Evolutionary conservation across 2,797 vertebrate species (phyloP).

Genomic region (Glossophaga mutica): DNA sequence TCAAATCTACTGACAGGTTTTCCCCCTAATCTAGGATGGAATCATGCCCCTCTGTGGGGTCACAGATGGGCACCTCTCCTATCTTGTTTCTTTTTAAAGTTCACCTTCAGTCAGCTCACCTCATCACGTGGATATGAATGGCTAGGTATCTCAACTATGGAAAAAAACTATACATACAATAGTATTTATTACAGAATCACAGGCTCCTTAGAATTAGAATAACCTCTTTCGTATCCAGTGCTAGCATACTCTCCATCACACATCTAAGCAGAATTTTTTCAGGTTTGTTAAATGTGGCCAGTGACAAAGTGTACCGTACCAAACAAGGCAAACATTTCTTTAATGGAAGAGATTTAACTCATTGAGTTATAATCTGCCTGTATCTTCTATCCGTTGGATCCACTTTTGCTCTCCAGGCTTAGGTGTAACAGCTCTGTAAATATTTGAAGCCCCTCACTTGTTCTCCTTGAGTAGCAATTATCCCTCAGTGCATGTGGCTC

Average conservation of each 20-base stretch:
- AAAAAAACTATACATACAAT: not conserved
- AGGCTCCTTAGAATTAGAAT: not conserved
- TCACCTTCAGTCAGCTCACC: not conserved
- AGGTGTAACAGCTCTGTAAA: not conserved
- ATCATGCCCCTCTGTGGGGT: not conserved
- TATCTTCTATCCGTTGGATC: not conserved
- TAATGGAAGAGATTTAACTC: not conserved
- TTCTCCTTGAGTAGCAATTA: not conserved
- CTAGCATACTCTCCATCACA: not conserved
- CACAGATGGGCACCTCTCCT: not conserved
- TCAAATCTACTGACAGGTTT: not conserved
- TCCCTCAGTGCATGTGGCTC: not conserved
- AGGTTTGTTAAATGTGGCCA: not conserved
- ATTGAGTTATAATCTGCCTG: not conserved
- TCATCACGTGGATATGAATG: accelerated
- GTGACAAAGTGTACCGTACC: not conserved
- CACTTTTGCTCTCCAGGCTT: not conserved
- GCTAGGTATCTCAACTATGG: not conserved
- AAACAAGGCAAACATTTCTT: not conserved
- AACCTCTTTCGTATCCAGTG: not conserved
- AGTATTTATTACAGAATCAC: not conserved
- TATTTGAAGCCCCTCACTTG: not conserved
- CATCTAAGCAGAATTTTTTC: not conserved
- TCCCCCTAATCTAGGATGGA: not conserved
- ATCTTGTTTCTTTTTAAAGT: not conserved